Evolutionary conservation across 2,888 invertebrate genomes (phyloP).

Genomic region (Norana najaformis): DNA sequence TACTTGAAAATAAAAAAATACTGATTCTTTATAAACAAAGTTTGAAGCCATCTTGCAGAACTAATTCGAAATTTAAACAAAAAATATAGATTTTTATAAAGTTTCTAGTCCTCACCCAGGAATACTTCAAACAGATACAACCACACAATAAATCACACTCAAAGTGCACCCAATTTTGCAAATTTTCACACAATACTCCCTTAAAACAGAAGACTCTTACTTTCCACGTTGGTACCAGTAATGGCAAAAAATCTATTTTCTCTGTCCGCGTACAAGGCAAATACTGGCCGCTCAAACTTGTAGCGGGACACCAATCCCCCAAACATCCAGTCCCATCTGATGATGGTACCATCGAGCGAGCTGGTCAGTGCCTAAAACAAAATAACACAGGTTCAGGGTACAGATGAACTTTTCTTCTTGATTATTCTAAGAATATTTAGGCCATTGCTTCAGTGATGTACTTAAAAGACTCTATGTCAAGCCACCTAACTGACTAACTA

Average conservation of each 20-base stretch:
- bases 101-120: neutral
- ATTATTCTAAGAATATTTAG: too few relatives aligned
- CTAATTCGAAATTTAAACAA: neutral
- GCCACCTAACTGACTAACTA: too few relatives aligned
- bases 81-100: too few relatives aligned
- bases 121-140: too few relatives aligned
- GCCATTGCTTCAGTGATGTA: too few relatives aligned
- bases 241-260: slow-evolving; percentile 6
- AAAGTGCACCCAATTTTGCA: neutral
- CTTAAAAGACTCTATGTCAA: too few relatives aligned
- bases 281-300: slow-evolving; percentile 21
- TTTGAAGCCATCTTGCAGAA: neutral
- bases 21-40: neutral
- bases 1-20: neutral
- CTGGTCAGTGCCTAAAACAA: slow-evolving; percentile 52
- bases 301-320: slow-evolving; percentile 54
- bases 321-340: slow-evolving; percentile 59
- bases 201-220: neutral
- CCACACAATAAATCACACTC: too few relatives aligned
- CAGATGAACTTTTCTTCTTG: neutral
- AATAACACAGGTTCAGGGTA: neutral
- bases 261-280: neutral
- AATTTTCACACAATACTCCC: neutral
- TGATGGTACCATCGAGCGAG: slow-evolving; percentile 52
- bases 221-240: neutral